Conservation (phyloP, 2,888 invertebrate species). For the Dimorphilus gyrociliatus region DNA sequence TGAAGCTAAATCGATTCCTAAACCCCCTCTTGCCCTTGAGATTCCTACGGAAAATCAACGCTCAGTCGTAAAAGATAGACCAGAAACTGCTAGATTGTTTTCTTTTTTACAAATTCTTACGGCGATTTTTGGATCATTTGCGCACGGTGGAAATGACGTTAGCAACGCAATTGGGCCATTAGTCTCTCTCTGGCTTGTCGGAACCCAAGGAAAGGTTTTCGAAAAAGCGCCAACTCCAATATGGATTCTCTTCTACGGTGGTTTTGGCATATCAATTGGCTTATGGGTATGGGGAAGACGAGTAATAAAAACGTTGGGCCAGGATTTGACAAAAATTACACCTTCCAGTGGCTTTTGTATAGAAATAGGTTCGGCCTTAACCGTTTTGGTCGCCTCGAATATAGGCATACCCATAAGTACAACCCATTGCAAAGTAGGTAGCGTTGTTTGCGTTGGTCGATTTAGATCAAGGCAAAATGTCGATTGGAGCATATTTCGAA, state of each 20-base stretch:
- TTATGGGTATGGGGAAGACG: slow-evolving; percentile 89
- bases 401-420: slow-evolving; percentile 90
- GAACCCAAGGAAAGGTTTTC: slow-evolving; percentile 43
- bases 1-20: too few species aligned
- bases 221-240: slow-evolving; percentile 64
- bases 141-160: slow-evolving; percentile 97
- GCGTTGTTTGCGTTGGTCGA: slow-evolving; percentile 53
- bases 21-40: too few species aligned
- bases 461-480: slow-evolving; percentile 36
- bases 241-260: slow-evolving; percentile 79
- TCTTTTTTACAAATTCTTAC: slow-evolving; percentile 89
- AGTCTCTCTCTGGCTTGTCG: slow-evolving; percentile 60
- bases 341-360: slow-evolving; percentile 84
- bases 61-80: slow-evolving; percentile 37
- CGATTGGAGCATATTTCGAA: slow-evolving; percentile 47
- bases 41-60: too few species aligned
- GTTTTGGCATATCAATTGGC: slow-evolving; percentile 82
- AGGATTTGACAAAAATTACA: slow-evolving; percentile 88
- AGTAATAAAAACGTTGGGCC: slow-evolving; percentile 90
- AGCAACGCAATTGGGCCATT: slow-evolving; percentile 95
- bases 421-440: slow-evolving; percentile 97
- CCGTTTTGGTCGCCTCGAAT: slow-evolving; percentile 88
- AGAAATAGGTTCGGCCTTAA: slow-evolving; percentile 86
- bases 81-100: slow-evolving; percentile 47
- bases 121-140: slow-evolving; percentile 93